A percentile compares a stretch with the other conserved stretches of the same genome.
Conservation (phyloP, 1,140 invertebrate species). For the Trachymyrmex cornetzi region DNA sequence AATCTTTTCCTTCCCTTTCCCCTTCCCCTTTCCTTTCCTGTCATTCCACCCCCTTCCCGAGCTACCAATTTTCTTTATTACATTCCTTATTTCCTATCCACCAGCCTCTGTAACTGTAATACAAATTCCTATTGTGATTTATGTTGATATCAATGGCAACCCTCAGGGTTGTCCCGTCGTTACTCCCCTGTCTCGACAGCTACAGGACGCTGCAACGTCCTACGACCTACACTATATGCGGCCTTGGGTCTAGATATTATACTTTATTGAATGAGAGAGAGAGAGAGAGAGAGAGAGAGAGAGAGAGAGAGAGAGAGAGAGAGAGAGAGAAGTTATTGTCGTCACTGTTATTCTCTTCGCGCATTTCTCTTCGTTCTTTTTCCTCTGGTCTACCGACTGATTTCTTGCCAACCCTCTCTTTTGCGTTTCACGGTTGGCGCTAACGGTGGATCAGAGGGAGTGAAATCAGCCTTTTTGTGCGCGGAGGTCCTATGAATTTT, state of each 20-base stretch:
- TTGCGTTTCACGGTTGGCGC: conserved; percentile 64
- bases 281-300: conserved; percentile 42
- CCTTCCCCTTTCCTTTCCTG: not conserved
- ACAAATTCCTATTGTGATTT: conserved; percentile 88
- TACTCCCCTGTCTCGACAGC: not conserved
- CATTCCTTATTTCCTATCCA: conserved; percentile 87
- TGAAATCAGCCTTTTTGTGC: conserved; percentile 50
- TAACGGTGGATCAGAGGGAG: conserved; percentile 22
- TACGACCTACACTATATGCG: conserved; percentile 21
- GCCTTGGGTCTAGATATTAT: conserved; percentile 79
- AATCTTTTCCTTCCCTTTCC: conserved; percentile 13
- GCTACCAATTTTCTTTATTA: conserved; percentile 86
- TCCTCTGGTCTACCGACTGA: conserved; percentile 8
- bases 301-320: conserved; percentile 47
- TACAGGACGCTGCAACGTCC: conserved; percentile 60
- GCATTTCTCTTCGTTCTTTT: not conserved
- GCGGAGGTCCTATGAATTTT: conserved; percentile 74
- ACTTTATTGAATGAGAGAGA: conserved; percentile 82
- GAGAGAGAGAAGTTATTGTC: conserved; percentile 70
- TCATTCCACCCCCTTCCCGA: conserved; percentile 31
- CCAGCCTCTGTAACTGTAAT: conserved; percentile 86
- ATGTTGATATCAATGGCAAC: conserved; percentile 87
- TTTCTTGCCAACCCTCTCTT: conserved; percentile 47
- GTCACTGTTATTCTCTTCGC: conserved; percentile 80
- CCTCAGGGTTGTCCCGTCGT: conserved; percentile 78